Base-by-base conservation (phyloP, 1,140 invertebrate genomes). In the Platorchestia sp. region DNA sequence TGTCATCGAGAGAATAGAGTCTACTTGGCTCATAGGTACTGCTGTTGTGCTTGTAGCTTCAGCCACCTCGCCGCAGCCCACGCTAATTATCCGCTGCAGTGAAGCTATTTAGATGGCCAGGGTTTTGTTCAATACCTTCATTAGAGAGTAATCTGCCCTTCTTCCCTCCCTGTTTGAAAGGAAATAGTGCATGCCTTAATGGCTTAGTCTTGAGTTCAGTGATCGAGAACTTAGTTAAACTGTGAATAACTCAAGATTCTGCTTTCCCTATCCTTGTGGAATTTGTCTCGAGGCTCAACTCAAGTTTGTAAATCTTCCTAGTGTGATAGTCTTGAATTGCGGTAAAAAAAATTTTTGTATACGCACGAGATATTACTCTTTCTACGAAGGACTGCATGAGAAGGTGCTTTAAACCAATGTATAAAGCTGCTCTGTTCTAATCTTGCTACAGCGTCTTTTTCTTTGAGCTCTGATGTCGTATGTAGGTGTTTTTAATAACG, bases 161-260 rank as follows among this genome's bases (percentile, higher is more conserved):
- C 87, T 89, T 43, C 10, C 36, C 36, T 42, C 36, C 7, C 27
- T 89, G 42, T 89, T 89, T 10, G n/a, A 89, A 27, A 89, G 41
- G 87, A 89, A 89, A 41, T 89, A 89, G 87, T 89, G 87, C 87
- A 89, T 89, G 87, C 42, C 42, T 5, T 89, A 75, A 75, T 10
- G 59, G 27, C 59, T 27, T 75, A 75, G 59, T 36, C 59, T 75
- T 75, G 59, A 75, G 59, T 36, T 75, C 59, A 75, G 59, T 75
- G 59, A 27, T 75, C 59, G 27, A 75, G 59, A 75, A 75, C 59
- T 27, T 75, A 75, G 59, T 75, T 75, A 36, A 75, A 27, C 7
- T 75, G 59, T 75, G 59, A 75, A 14, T 14, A 75, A 1, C 59
- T 27, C 27, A 3, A 10, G 36, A 36, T 75, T 75, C 59, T 75